Base-by-base conservation (phyloP, 2,113 vertebrate species). In the Phrynosoma platyrhinos region DNA sequence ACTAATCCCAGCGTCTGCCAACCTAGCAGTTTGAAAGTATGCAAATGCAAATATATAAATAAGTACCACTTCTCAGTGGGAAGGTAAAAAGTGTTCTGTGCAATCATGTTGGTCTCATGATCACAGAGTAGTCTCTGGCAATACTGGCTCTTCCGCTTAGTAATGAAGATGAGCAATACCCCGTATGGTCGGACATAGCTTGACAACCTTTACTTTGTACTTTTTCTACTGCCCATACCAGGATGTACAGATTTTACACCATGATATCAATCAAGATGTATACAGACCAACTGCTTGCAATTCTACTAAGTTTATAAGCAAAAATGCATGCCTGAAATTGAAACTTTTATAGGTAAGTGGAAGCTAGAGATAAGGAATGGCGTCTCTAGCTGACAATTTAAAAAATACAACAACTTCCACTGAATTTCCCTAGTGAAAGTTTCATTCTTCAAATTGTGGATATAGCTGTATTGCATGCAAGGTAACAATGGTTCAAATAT, bases 281-380 rank as follows among this genome's bases (percentile, higher is more conserved):
- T 30, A 53, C 18, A 62, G 66, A 64, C 0, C 0, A 16, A 62
- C 68, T 79, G 69, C 86, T 78, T 82, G 42, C 0, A 0, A 88
- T 83, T 88, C 83, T 58, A 36, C 87, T 84, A 47, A 9, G 10
- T 82, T 84, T 1, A 0, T 40, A 52, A 91, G 91, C 90, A 25
- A 36, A 87, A 20, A 72, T 55, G 42, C 47, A 47, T 47, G 47
- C 69, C 81, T 23, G 7, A 71, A 85, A 86, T 71, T 40, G 32
- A 84, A 4, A 18, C 79, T 89, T 84, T 36, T 25, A 64, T 55
- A 1, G 0, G 27, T 13, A 62, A 13, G 40, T 47, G 75, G 83
- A 42, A 52, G 42, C 64, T 71, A 27, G n/a, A 36, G 4, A 12
- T 16, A 12, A 32, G 66, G 10, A 52, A 53, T 21, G 27, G 66